A percentile compares a stretch with the other conserved stretches of the same genome.
Conservation (phyloP, 1,140 invertebrate genomes). For the Anoplophora glabripennis region DNA sequence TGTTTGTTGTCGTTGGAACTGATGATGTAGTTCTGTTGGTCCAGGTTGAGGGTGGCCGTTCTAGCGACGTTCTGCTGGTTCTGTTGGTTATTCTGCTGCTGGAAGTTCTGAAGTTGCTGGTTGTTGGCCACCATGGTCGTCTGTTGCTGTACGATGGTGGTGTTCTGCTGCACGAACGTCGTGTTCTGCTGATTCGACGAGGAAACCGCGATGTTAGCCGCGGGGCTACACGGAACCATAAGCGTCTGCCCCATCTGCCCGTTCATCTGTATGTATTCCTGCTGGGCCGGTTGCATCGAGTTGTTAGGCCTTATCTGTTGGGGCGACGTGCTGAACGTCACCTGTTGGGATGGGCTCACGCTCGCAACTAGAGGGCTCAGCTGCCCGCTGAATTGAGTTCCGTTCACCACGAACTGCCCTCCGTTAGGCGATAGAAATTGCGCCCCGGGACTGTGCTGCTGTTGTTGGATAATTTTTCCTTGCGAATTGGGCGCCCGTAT, state of each 20-base stretch:
- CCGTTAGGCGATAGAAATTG: conserved; percentile 73
- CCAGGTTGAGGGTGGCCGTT: conserved; percentile 40
- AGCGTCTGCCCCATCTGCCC: conserved; percentile 70
- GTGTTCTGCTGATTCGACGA: conserved; percentile 66
- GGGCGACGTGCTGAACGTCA: conserved; percentile 58
- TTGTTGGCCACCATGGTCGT: conserved; percentile 72
- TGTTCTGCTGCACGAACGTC: conserved; percentile 70
- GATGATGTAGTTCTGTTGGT: conserved; percentile 45
- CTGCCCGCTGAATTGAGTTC: conserved; percentile 72
- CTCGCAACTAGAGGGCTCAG: conserved; percentile 73
- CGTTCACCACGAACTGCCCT: conserved; percentile 69
- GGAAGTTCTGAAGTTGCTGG: conserved; percentile 50
- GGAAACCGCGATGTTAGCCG: conserved; percentile 58
- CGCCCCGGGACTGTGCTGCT: conserved; percentile 64
- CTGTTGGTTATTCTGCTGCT: conserved; percentile 32
- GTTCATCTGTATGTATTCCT: conserved; percentile 66
- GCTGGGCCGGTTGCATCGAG: conserved; percentile 53
- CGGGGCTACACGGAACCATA: conserved; percentile 72
- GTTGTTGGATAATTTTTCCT: conserved; percentile 70
- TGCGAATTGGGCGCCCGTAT: conserved; percentile 68
- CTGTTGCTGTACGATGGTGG: conserved; percentile 65
- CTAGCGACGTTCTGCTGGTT: conserved; percentile 25
- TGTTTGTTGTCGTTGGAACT: conserved; percentile 47
- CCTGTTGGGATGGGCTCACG: conserved; percentile 67
- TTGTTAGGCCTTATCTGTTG: conserved; percentile 56